A percentile compares a stretch with the other conserved stretches of the same genome.
These are phyloP conservation scores for Platygyra sinensis DNA, from an alignment of 64 coral and sea anemone species.

Conservation along the genomic window DNA sequence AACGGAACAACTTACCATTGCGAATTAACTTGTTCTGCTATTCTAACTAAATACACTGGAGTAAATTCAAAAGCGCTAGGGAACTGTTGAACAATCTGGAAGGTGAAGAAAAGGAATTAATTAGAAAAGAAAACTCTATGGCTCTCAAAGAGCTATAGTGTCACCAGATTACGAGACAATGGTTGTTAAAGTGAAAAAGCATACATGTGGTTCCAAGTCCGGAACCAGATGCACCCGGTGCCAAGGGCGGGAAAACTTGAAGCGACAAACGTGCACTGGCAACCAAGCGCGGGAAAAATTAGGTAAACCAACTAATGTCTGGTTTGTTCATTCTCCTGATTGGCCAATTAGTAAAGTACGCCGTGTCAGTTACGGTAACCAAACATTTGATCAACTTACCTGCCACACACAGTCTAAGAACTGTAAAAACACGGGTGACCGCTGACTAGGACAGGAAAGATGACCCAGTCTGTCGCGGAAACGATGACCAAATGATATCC, in stretches of 20 bases:
- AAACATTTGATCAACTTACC: conserved; percentile 12
- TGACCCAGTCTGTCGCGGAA: conserved; percentile 91
- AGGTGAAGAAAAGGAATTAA: neutral
- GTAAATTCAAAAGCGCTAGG: conserved; percentile 93
- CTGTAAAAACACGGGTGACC: conserved; percentile 92
- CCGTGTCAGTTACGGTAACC: too few relatives aligned
- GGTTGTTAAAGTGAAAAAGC: too few relatives aligned
- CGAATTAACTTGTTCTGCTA: conserved; percentile 93
- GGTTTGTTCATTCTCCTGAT: neutral
- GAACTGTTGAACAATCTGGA: conserved; percentile 78
- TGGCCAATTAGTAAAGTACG: too few relatives aligned
- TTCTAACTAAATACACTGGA: conserved; percentile 69
- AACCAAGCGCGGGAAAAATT: neutral
- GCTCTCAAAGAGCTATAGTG: too few relatives aligned
- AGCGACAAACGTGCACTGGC: too few relatives aligned
- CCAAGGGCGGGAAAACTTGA: neutral
- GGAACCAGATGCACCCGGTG: neutral
- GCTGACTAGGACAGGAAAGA: conserved; percentile 85
- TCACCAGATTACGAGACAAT: too few relatives aligned
- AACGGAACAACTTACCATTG: conserved; percentile 79
- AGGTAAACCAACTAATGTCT: neutral
- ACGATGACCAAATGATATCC: conserved; percentile 97
- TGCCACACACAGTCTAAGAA: conserved; percentile 97
- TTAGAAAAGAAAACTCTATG: neutral
- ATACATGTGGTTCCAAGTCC: neutral